Evolutionary conservation across 1,140 invertebrate species (phyloP).

Genomic region (Lordiphosa stackelbergi): DNA sequence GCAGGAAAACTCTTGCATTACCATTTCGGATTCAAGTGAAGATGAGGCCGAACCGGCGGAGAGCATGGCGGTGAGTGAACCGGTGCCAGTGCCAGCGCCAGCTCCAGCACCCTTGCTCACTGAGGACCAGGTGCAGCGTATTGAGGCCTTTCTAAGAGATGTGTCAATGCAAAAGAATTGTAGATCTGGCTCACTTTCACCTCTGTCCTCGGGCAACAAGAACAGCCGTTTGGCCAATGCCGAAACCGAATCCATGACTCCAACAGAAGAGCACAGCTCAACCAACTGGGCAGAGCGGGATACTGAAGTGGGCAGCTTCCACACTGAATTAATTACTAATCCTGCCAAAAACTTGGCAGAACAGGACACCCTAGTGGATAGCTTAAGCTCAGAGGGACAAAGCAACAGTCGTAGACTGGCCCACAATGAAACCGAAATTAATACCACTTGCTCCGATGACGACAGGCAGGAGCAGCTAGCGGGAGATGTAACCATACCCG

Average conservation of each 20-base stretch:
- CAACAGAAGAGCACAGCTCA: slow-evolving; percentile 11
- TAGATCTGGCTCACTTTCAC: not conserved
- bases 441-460: slow-evolving; percentile 27
- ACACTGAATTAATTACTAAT: not conserved
- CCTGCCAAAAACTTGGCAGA: slow-evolving; percentile 16
- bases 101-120: slow-evolving; percentile 15
- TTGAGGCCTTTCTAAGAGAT: slow-evolving; percentile 65
- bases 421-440: slow-evolving; percentile 44
- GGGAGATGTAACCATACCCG: slow-evolving; percentile 19
- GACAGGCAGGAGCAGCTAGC: no score
- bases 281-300: not conserved
- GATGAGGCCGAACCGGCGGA: slow-evolving; percentile 18
- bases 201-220: slow-evolving; percentile 4
- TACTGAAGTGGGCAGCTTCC: not conserved
- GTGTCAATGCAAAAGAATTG: slow-evolving; percentile 30
- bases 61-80: slow-evolving; percentile 41
- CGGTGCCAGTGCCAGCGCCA: not conserved
- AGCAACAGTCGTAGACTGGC: slow-evolving; percentile 35
- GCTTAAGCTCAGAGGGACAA: slow-evolving; percentile 15
- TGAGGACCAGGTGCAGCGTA: slow-evolving; percentile 44
- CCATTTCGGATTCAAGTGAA: slow-evolving; percentile 58
- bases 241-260: slow-evolving; percentile 67
- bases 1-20: slow-evolving; percentile 44
- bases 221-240: slow-evolving; percentile 45
- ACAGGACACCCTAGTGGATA: slow-evolving; percentile 27